Evolutionary conservation across 1,140 invertebrate species (phyloP), one percentile per base, ranked within the genome.

Genomic region (Nymphalis io): DNA sequence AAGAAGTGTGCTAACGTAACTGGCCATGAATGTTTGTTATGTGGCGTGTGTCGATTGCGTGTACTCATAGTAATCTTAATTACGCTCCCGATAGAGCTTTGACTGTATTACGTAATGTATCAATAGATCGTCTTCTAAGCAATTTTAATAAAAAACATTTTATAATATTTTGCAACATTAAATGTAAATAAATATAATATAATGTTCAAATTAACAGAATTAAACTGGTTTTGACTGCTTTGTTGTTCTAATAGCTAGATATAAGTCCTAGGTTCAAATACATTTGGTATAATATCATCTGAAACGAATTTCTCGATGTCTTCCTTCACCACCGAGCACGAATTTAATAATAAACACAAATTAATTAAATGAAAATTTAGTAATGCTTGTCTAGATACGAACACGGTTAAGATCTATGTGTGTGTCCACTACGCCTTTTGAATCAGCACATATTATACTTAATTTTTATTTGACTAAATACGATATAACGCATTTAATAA

Each of bases 51-150:
- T 27, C 46, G 44, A 61, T 60, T 61, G 27, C 59, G 23, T 61
- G 59, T 68, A 39, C 23, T 51, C 46, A 44, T 68, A 68, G 60
- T 60, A 46, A 61, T 60, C 60, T 68, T 68, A 61, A 68, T 68
- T 60, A 67, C 64, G 44, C 38, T 68, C 15, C 21, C 21, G 58
- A 68, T 61, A 42, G 46, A 55, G 33, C 46, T 68, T 68, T 59
- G 58, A 44, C 55, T 44, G 20, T 57, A 57, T 63, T 53, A 53
- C 10, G 27, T 57, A n/a, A 12, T 65, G 21, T 53, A 12, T 20
- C 48, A 23, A 53, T 21, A 23, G 2, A n/a, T 13, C 27, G 27
- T 33, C 27, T 33, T 33, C 27, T 33, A 18, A 46, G n/a, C n/a
- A 16, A n/a, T 46, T 46, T 46, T n/a, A 8, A 46, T 15, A 0